Evolutionary conservation across 2,113 vertebrate genomes (phyloP), one percentile per base, ranked within the genome.

Genomic region (Eptesicus fuscus): DNA sequence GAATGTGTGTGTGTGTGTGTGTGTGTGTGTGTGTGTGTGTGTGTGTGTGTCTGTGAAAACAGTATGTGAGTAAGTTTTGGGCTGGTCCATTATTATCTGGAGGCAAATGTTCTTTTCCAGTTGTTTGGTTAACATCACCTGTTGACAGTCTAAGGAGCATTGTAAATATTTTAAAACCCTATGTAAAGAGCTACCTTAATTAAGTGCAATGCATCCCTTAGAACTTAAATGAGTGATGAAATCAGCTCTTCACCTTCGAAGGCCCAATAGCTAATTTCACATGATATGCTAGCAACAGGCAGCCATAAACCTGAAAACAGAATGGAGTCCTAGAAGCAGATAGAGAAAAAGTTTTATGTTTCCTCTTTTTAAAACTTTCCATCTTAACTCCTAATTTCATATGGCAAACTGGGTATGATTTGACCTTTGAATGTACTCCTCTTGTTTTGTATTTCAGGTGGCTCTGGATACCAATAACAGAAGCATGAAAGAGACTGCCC

Each of bases 221-320:
- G 88, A 92, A 92, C 70, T 40, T 89, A 85, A 96, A 22, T 83
- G 93, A 97, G 69, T 69, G 92, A 51, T 94, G 89, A 96, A 95
- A 91, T 96, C 94, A 89, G 73, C 70, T 95, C 73, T 96, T 79
- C 35, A 79, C 86, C 30, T 92, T 93, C 82, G 63, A 88, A 93
- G 85, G 44, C 40, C 59, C 90, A 65, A 51, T 63, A 90, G 71
- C 69, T 91, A 69, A 95, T 96, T 79, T 90, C 90, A 95, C 35
- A 59, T 25, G 85, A 44, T 74, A 76, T 17, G 20, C 65, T 70
- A 94, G 76, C 61, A 78, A 93, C 32, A 95, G 93, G 88, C 42
- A 96, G 73, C 59, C 7, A 18, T 28, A 53, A 83, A 87, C 65
- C 59, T 56, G 44, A 91, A 79, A 71, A n/a, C 32, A 32, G 59